phyloP scores from a whole-genome alignment of 2,113 vertebrate species.

The Chaetodon auriga region DNA sequence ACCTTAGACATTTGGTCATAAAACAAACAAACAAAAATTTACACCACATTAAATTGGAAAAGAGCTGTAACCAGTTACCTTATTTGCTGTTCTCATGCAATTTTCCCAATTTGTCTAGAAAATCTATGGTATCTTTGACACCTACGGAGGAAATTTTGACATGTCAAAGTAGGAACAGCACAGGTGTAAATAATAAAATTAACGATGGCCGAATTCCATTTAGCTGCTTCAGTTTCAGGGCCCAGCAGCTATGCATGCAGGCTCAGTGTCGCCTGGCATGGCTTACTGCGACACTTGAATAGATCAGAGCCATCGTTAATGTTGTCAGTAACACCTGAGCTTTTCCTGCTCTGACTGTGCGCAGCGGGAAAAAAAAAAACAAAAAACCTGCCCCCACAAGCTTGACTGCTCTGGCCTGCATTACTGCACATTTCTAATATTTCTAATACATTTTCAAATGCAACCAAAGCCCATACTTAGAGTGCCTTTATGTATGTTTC shows the following conservation, averaged over 20 bases:
- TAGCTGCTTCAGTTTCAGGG: slow-evolving; percentile 1
- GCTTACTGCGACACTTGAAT: not conserved
- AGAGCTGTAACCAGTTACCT: not conserved
- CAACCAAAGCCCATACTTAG: not conserved
- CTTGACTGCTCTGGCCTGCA: not conserved
- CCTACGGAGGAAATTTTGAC: not conserved
- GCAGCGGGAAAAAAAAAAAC: not conserved
- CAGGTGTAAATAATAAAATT: not conserved
- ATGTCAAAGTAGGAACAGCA: not conserved
- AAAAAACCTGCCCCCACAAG: not conserved
- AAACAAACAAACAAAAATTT: not conserved
- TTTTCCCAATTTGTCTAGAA: not conserved
- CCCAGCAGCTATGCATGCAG: not conserved
- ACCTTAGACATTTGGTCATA: not conserved
- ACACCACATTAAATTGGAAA: not conserved
- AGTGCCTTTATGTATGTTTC: not conserved
- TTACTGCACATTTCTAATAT: not conserved
- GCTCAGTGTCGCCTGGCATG: not conserved
- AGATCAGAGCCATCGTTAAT: not conserved
- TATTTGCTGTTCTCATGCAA: not conserved
- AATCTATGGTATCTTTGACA: not conserved
- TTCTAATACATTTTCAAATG: not conserved
- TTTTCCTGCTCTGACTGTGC: not conserved
- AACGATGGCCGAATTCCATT: not conserved
- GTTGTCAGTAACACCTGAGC: not conserved